Percentiles rank a stretch among this genome's conserved stretches.
Conservation (phyloP, 2,888 invertebrate species). For the Metallyticus violacea region DNA sequence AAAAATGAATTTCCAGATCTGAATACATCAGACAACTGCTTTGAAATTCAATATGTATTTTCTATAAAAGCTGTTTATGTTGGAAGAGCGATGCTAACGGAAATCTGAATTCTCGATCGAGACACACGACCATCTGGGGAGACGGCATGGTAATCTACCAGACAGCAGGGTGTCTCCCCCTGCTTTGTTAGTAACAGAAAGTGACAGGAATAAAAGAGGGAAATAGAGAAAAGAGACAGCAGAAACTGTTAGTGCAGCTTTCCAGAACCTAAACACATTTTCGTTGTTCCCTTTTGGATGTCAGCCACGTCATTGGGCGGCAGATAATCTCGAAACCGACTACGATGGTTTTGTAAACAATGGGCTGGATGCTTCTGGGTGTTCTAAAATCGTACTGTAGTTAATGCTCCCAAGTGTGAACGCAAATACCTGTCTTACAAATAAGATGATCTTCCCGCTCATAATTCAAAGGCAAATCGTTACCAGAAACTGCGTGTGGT, state of each 20-base stretch:
- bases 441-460: too few relatives aligned
- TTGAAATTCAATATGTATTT: too few relatives aligned
- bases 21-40: too few relatives aligned
- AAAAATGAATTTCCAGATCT: too few relatives aligned
- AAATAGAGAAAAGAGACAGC: background rate
- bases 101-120: background rate
- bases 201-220: background rate
- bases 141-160: background rate
- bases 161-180: background rate
- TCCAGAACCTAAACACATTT: background rate
- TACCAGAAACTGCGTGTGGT: too few relatives aligned
- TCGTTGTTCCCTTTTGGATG: background rate
- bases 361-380: background rate
- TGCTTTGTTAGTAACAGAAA: background rate
- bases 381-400: background rate
- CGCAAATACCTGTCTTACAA: too few relatives aligned
- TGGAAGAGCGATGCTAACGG: too few relatives aligned
- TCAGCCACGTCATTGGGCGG: background rate
- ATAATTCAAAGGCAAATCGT: too few relatives aligned
- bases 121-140: background rate
- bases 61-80: too few relatives aligned
- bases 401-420: too few relatives aligned
- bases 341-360: background rate
- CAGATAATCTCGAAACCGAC: background rate
- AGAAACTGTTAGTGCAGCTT: background rate